Evolutionary conservation across 2,797 vertebrate genomes (phyloP).

Genomic region (Eulemur albifrons): DNA sequence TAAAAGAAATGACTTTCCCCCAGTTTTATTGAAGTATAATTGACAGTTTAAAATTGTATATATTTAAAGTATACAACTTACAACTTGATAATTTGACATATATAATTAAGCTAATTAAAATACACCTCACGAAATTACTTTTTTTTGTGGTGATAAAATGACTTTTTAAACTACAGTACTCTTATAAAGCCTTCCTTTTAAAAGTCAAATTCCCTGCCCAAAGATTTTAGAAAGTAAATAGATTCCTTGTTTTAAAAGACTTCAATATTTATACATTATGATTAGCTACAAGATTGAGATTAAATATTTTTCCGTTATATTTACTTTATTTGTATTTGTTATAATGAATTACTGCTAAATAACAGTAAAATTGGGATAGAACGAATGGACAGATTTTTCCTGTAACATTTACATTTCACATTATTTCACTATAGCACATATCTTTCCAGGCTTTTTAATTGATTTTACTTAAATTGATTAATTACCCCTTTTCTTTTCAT

Average conservation of each 20-base stretch:
- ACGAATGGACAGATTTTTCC: neutral
- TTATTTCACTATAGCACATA: neutral
- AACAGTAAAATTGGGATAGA: conserved; percentile 28
- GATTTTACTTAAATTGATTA: conserved; percentile 28
- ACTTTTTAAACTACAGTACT: neutral
- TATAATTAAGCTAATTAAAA: neutral
- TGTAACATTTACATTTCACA: conserved; percentile 4
- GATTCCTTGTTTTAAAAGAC: neutral
- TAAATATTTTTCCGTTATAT: neutral
- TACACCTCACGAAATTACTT: neutral
- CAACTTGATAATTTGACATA: neutral
- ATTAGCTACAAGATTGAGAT: neutral
- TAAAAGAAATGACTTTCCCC: neutral
- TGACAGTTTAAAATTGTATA: neutral
- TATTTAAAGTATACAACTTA: neutral
- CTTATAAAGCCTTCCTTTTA: neutral
- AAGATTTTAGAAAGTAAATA: neutral
- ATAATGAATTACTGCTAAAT: neutral
- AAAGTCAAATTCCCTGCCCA: neutral
- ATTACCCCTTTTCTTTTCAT: neutral
- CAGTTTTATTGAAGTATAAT: neutral
- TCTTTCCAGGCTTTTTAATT: neutral
- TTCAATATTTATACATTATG: neutral
- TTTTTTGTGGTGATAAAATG: neutral
- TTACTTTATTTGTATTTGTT: conserved; percentile 22